A percentile compares a stretch with the other conserved stretches of the same genome.
phyloP scores from a whole-genome alignment of 2,797 vertebrate genomes.

The Sternotherus odoratus region DNA sequence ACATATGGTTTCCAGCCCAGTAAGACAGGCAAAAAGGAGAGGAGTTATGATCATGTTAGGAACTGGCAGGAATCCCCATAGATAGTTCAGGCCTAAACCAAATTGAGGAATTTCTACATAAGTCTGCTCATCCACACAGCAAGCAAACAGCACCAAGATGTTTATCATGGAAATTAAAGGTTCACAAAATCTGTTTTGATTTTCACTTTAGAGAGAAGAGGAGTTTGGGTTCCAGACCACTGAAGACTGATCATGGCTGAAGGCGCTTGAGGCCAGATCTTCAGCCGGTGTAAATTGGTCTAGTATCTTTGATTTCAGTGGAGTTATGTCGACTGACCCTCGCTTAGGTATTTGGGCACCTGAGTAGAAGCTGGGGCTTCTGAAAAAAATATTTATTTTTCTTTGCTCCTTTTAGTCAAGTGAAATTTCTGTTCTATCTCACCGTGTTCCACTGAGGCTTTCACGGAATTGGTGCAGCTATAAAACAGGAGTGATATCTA shows the following conservation, averaged over 20 bases:
- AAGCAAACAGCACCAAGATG: not conserved
- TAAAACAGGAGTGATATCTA: constrained; percentile 4
- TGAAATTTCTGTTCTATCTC: not conserved
- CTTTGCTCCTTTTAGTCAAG: not conserved
- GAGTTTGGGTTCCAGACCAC: not conserved
- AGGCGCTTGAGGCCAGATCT: not conserved
- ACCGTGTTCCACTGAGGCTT: not conserved
- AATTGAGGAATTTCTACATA: not conserved
- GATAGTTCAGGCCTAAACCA: not conserved
- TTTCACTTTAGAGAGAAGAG: not conserved
- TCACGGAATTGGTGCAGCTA: not conserved
- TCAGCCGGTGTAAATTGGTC: not conserved
- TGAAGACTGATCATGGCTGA: not conserved
- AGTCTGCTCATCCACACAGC: not conserved
- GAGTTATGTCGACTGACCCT: not conserved
- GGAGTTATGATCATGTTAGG: not conserved
- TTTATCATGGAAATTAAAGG: not conserved
- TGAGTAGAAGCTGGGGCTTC: not conserved
- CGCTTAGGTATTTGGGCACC: not conserved
- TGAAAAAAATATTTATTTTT: not conserved
- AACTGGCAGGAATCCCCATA: not conserved
- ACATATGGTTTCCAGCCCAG: not conserved
- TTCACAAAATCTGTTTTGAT: not conserved
- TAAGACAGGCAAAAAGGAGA: not conserved
- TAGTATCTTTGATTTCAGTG: not conserved